A percentile compares a stretch with the other conserved stretches of the same genome.
These are phyloP conservation scores for Leptatherina wallacei DNA, from an alignment of 2,797 vertebrate species.

Conservation along the genomic window DNA sequence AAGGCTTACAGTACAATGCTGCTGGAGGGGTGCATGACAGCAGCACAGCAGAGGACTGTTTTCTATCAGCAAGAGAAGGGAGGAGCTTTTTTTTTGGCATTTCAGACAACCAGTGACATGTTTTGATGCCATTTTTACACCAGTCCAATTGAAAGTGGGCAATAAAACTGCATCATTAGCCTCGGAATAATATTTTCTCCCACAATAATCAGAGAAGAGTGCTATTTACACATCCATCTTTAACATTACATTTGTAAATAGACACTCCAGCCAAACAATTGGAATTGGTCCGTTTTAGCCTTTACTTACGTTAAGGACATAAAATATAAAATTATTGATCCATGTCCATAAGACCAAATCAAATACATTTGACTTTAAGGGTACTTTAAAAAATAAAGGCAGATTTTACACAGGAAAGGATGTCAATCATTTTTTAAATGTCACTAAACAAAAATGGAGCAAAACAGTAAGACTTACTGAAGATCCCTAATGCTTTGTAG, in stretches of 20 bases:
- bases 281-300: too few relatives aligned
- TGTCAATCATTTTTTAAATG: too few relatives aligned
- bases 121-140: not conserved
- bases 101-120: not conserved
- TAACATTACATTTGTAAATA: not conserved
- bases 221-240: not conserved
- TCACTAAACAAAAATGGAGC: too few relatives aligned
- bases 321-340: too few relatives aligned
- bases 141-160: not conserved
- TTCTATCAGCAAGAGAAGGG: conserved; percentile 3
- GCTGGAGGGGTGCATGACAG: conserved; percentile 39
- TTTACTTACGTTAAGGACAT: too few relatives aligned
- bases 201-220: not conserved
- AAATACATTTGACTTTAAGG: too few relatives aligned
- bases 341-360: too few relatives aligned
- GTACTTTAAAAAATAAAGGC: too few relatives aligned
- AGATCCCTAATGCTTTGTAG: not conserved
- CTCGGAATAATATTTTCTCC: not conserved
- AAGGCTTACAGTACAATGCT: conserved; percentile 47
- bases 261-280: not conserved
- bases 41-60: conserved; percentile 21
- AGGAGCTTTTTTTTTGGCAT: not conserved
- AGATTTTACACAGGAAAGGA: not conserved
- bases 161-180: not conserved
- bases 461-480: not conserved